phyloP scores from a whole-genome alignment of 2,888 invertebrate genomes.

The Serrognathus titanus region DNA sequence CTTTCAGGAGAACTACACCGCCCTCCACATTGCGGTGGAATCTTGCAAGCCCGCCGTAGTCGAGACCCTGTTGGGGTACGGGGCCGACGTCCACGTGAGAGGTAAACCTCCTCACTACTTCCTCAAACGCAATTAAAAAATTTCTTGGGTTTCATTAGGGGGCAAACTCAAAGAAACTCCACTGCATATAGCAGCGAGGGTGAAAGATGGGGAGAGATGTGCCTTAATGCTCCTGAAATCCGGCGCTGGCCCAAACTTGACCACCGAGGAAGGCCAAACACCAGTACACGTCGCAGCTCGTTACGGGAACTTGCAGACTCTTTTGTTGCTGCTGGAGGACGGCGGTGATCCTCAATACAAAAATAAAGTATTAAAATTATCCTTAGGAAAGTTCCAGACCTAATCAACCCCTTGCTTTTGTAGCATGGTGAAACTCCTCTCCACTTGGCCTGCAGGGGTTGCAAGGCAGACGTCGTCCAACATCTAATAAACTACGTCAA shows the following conservation, averaged over 20 bases:
- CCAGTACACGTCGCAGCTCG: slow-evolving; percentile 95
- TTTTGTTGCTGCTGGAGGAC: slow-evolving; percentile 84
- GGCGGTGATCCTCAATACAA: slow-evolving; percentile 90
- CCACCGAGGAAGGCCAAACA: slow-evolving; percentile 94
- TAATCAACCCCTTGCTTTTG: too few relatives aligned
- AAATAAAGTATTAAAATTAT: slow-evolving; percentile 68
- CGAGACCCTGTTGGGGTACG: slow-evolving; percentile 92
- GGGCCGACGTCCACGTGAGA: slow-evolving; percentile 94
- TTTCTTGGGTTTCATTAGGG: slow-evolving; percentile 49
- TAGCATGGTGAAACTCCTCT: slow-evolving; percentile 93
- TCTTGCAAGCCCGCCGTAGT: slow-evolving; percentile 92
- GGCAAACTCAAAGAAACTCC: slow-evolving; percentile 91
- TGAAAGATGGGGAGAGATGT: slow-evolving; percentile 87
- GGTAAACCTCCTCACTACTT: slow-evolving; percentile 44
- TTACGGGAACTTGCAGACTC: slow-evolving; percentile 84
- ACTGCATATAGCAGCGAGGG: slow-evolving; percentile 93
- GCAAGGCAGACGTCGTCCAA: slow-evolving; percentile 79
- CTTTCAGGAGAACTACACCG: slow-evolving; percentile 90
- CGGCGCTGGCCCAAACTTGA: slow-evolving; percentile 93
- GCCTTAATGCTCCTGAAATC: slow-evolving; percentile 97
- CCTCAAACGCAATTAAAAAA: background rate
- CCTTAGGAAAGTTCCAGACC: background rate
- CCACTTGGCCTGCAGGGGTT: slow-evolving; percentile 88
- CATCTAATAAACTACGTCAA: slow-evolving; percentile 83
- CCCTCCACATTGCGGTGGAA: slow-evolving; percentile 95